Evolutionary conservation across 2,113 vertebrate genomes (phyloP), one percentile per base, ranked within the genome.

Genomic region (Ascaphus truei): DNA sequence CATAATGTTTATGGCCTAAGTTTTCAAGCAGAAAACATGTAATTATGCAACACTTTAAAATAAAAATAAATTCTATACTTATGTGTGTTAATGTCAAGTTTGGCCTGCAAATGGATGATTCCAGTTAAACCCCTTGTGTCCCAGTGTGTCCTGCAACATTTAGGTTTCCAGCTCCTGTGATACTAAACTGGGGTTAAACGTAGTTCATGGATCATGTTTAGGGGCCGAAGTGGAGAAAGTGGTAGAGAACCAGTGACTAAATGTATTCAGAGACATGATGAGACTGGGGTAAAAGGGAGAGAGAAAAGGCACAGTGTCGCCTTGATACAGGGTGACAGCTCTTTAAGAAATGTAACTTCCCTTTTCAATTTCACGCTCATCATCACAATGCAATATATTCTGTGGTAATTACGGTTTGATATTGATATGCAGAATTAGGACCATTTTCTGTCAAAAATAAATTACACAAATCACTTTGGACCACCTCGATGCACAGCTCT

Each of bases 311-410:
- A 30, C 36, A 65, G 27, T 53, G 31, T 51, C 62, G 23, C 25
- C 33, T 53, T 65, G 23, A 65, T 65, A 45, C 51, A 56, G 36
- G 2, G 37, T 52, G 63, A 66, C 63, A 66, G 50, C 37, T 56
- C n/a, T 57, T 55, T 67, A 45, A 57, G 36, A 57, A 57, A 57
- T 57, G 37, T 45, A 67, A 57, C 25, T 43, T 67, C 26, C 36
- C 18, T 67, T 67, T 56, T 56, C 64, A 66, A 66, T 66, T 66
- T 66, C 62, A 65, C 62, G 62, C 48, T 56, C 18, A 16, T 66
- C 36, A 43, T 53, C 23, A n/a, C 64, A 30, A 22, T 39, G 7
- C 30, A 47, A 67, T 67, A 43, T 33, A 57, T 43, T 57, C 16
- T 39, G 15, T 31, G n/a, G 37, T 47, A 67, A 67, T 56, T 57